A percentile compares a stretch with the other conserved stretches of the same genome.
Evolutionary conservation across 2,113 vertebrate genomes (phyloP).

Genomic region (Seriola dumerili): DNA sequence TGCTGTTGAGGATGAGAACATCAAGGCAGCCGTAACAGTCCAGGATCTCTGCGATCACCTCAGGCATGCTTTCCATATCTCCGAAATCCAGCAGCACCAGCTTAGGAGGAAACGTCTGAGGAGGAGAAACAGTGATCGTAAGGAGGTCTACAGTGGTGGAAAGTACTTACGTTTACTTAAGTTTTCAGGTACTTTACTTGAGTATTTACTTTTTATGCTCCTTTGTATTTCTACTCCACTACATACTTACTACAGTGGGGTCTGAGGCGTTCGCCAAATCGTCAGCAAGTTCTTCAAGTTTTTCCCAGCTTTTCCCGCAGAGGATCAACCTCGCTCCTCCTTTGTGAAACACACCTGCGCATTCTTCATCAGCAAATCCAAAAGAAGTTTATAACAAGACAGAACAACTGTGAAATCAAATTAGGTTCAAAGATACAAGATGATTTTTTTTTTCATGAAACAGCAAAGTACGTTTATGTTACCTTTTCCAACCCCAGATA

Average conservation of each 20-base stretch:
- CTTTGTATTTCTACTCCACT: background rate
- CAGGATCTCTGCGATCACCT: slow-evolving; percentile 89
- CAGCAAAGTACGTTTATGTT: slow-evolving; percentile 32
- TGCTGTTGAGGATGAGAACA: slow-evolving; percentile 93
- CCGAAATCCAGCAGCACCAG: slow-evolving; percentile 92
- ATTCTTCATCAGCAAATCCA: slow-evolving; percentile 83
- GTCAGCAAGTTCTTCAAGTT: slow-evolving; percentile 88
- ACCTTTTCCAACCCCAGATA: slow-evolving; percentile 94
- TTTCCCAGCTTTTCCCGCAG: slow-evolving; percentile 93
- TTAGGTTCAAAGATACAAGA: background rate
- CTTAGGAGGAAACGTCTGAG: slow-evolving; percentile 93
- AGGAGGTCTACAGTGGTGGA: background rate
- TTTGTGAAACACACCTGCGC: slow-evolving; percentile 89
- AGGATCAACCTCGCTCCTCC: slow-evolving; percentile 92
- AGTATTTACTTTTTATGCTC: background rate
- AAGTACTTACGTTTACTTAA: background rate
- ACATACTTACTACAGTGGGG: slow-evolving; percentile 86
- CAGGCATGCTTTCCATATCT: slow-evolving; percentile 87
- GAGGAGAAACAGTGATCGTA: background rate
- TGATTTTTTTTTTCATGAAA: background rate
- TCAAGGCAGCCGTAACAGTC: slow-evolving; percentile 95
- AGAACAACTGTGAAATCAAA: background rate
- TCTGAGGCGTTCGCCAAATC: slow-evolving; percentile 88
- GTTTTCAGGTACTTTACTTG: background rate
- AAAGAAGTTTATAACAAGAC: background rate